phyloP scores from a whole-genome alignment of 2,113 vertebrate species.

The Ceyx cyanopectus region DNA sequence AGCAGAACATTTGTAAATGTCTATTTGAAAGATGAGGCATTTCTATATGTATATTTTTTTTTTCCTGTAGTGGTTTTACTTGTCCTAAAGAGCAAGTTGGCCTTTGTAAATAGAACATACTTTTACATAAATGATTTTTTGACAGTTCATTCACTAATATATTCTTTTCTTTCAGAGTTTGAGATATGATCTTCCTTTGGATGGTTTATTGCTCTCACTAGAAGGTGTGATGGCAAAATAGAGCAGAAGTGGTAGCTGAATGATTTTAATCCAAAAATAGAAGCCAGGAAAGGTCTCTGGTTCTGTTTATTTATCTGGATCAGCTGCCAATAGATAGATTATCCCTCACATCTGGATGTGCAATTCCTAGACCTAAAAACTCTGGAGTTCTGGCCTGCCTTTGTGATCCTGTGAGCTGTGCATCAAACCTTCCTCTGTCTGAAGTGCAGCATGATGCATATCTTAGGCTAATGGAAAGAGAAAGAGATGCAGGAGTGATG shows the following conservation, averaged over 20 bases:
- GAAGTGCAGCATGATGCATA: neutral
- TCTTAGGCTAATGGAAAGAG: neutral
- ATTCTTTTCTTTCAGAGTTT: slow-evolving; percentile 13
- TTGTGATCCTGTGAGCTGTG: neutral
- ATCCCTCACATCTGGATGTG: neutral
- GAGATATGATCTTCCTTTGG: neutral
- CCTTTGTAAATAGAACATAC: slow-evolving; percentile 49
- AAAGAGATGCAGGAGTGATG: neutral
- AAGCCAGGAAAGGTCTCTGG: neutral
- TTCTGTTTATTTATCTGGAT: neutral
- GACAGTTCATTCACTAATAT: neutral
- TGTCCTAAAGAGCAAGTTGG: slow-evolving; percentile 14
- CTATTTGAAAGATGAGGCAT: slow-evolving; percentile 22
- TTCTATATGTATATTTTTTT: slow-evolving; percentile 11
- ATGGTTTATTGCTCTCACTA: neutral
- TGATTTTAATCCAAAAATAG: neutral
- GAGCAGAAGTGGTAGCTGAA: neutral
- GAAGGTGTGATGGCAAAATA: neutral
- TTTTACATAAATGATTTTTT: slow-evolving; percentile 47
- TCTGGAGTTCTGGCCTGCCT: neutral
- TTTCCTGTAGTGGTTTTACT: slow-evolving; percentile 23
- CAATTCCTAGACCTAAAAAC: neutral
- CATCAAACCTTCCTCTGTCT: neutral
- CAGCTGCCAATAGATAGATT: neutral
- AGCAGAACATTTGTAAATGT: slow-evolving; percentile 52